Conservation (phyloP, 23 tunicate species). For the Styela clava region DNA sequence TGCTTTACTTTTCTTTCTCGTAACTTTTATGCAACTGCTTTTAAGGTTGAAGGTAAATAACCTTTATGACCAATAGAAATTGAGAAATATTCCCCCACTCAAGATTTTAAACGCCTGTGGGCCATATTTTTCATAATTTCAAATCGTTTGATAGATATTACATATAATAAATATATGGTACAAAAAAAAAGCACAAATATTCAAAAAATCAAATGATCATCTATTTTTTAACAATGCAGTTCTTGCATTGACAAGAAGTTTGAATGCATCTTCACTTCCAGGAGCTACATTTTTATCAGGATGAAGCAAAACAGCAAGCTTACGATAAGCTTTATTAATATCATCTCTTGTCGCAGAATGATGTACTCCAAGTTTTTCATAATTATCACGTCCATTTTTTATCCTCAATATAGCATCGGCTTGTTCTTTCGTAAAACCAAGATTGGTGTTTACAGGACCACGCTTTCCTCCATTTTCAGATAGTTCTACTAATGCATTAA, state of each 20-base stretch:
- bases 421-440: constrained; percentile 90
- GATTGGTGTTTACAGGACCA: constrained; percentile 20
- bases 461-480: constrained; percentile 50
- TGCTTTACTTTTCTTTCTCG: too few species aligned
- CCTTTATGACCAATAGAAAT: too few species aligned
- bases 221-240: constrained; percentile 80
- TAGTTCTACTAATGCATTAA: constrained; percentile 43
- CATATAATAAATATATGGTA: too few species aligned
- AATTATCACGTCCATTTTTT: constrained; percentile 83
- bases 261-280: constrained; percentile 96
- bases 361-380: constrained; percentile 75
- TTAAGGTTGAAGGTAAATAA: too few species aligned
- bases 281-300: constrained; percentile 98
- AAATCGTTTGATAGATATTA: too few species aligned
- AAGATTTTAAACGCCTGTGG: too few species aligned
- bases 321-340: constrained; percentile 84
- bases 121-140: too few species aligned
- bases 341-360: constrained; percentile 75
- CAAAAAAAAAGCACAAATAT: too few species aligned
- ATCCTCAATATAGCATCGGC: constrained; percentile 85
- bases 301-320: constrained; percentile 86
- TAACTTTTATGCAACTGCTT: too few species aligned
- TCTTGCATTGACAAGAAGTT: constrained; percentile 82
- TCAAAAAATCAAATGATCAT: too few species aligned
- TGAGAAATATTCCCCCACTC: too few species aligned